These are phyloP conservation scores for Zaprionus kolodkinae DNA, from an alignment of 1,140 invertebrate genomes.

Conservation along the genomic window DNA sequence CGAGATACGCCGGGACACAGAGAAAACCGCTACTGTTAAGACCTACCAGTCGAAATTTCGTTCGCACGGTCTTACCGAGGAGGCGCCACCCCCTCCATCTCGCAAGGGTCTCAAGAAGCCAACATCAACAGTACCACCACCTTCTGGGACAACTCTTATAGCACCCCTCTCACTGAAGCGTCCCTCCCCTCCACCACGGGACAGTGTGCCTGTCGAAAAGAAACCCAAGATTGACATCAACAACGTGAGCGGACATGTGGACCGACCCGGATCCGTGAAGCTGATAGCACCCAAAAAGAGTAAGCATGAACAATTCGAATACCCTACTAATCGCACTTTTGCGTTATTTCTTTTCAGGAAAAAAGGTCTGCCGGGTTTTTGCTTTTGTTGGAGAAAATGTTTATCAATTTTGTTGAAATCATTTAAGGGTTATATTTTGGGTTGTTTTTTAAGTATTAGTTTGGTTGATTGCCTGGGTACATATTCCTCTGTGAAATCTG, in stretches of 20 bases:
- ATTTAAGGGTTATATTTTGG: slow-evolving; percentile 32
- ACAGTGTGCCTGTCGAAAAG: slow-evolving; percentile 89
- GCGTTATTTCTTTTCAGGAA: slow-evolving; percentile 82
- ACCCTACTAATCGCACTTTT: slow-evolving; percentile 69
- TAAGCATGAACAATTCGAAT: slow-evolving; percentile 87
- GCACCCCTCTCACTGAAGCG: slow-evolving; percentile 85
- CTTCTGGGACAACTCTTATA: slow-evolving; percentile 15
- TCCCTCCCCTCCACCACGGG: slow-evolving; percentile 87
- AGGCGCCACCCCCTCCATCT: slow-evolving; percentile 91
- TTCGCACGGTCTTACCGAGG: slow-evolving; percentile 93
- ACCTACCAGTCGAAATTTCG: slow-evolving; percentile 94
- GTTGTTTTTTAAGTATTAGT: slow-evolving; percentile 11
- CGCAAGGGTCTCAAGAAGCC: slow-evolving; percentile 87
- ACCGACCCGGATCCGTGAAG: slow-evolving; percentile 92
- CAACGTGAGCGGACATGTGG: slow-evolving; percentile 84
- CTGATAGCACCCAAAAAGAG: slow-evolving; percentile 94
- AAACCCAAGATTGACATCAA: slow-evolving; percentile 88
- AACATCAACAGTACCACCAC: slow-evolving; percentile 84
- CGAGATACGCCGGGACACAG: slow-evolving; percentile 89
- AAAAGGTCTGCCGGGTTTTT: slow-evolving; percentile 60
- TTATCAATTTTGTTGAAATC: slow-evolving; percentile 41
- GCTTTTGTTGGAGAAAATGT: slow-evolving; percentile 53
- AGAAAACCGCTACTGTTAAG: slow-evolving; percentile 93
- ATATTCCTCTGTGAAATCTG: neutral
- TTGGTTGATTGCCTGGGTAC: slow-evolving; percentile 13